phyloP scores from a whole-genome alignment of 35 echinoderm and acorn worm genomes.

The Lytechinus variegatus region DNA sequence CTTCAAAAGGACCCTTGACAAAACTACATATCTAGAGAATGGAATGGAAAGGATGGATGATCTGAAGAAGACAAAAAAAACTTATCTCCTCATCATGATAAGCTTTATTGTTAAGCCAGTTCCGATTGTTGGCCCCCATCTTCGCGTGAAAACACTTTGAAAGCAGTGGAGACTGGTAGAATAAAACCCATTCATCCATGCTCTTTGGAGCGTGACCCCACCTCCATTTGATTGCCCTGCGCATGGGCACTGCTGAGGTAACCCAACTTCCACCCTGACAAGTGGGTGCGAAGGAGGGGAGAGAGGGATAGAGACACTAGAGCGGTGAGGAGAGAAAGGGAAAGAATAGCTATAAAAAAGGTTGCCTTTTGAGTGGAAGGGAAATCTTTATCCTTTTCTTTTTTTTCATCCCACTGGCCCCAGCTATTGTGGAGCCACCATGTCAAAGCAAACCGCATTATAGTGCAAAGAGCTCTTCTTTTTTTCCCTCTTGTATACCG shows the following conservation, averaged over 20 bases:
- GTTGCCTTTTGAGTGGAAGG: slow-evolving; percentile 26
- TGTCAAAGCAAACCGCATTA: slow-evolving; percentile 37
- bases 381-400: slow-evolving; percentile 21
- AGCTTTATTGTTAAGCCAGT: slow-evolving; percentile 8
- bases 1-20: neutral
- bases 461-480: slow-evolving; percentile 21
- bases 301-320: neutral
- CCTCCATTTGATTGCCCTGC: neutral
- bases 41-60: neutral
- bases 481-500: neutral
- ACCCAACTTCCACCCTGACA: neutral
- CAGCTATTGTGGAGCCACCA: neutral
- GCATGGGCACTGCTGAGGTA: neutral
- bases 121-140: slow-evolving; percentile 22
- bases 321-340: neutral
- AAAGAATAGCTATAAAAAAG: neutral
- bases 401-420: slow-evolving; percentile 42
- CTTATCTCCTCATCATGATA: neutral
- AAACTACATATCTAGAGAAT: neutral
- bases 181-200: neutral
- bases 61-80: neutral
- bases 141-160: slow-evolving; percentile 40
- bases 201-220: slow-evolving; percentile 4
- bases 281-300: neutral
- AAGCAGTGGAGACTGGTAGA: neutral